Evolutionary conservation across 2,888 invertebrate species (phyloP).

Genomic region (Archips crataeganus): DNA sequence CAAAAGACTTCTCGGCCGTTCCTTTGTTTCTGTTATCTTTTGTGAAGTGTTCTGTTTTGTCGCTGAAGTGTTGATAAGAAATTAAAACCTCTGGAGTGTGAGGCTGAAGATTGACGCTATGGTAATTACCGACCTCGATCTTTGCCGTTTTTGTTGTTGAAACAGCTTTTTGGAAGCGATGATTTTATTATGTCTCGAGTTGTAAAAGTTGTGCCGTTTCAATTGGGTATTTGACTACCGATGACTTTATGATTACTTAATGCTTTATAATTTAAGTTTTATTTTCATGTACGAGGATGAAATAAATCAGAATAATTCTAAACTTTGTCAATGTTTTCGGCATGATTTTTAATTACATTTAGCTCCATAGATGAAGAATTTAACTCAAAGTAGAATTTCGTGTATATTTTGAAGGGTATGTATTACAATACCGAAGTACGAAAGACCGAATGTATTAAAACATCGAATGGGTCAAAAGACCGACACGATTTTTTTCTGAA

Average conservation of each 20-base stretch:
- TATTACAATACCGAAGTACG: no score
- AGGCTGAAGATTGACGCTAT: conserved; percentile 35
- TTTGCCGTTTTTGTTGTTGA: conserved; percentile 25
- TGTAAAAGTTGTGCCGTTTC: conserved; percentile 1
- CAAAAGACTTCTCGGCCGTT: conserved; percentile 43
- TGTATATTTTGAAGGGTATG: no score
- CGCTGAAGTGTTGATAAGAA: conserved; percentile 45
- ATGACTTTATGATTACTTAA: background rate
- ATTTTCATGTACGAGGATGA: background rate
- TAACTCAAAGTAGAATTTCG: background rate
- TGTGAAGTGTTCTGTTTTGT: conserved; percentile 46
- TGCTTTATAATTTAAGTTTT: background rate
- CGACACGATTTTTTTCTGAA: no score
- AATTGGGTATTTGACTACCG: background rate
- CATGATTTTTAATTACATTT: background rate
- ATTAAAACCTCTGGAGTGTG: conserved; percentile 40
- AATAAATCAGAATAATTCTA: background rate
- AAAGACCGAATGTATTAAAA: no score
- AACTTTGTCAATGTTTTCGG: background rate
- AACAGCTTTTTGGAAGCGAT: conserved; percentile 1
- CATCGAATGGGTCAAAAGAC: no score
- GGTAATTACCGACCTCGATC: conserved; percentile 40
- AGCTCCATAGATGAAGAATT: background rate
- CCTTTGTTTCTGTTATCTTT: conserved; percentile 45
- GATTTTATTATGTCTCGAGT: conserved; percentile 17